phyloP scores from a whole-genome alignment of 2,113 vertebrate genomes.

The Lasiurus borealis region DNA sequence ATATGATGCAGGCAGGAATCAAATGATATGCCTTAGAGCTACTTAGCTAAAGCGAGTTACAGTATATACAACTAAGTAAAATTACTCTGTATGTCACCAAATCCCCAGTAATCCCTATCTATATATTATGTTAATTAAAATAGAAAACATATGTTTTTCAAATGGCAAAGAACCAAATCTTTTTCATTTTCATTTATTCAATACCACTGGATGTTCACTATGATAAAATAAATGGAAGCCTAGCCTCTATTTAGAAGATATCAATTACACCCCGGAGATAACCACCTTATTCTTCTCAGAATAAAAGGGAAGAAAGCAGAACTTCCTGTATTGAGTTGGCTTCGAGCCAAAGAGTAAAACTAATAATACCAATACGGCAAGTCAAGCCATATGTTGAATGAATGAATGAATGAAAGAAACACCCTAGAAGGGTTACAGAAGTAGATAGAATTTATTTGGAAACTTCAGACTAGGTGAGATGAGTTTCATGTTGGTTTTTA shows the following conservation, averaged over 20 bases:
- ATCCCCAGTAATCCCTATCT: not conserved
- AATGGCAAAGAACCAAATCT: not conserved
- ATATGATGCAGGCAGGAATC: not conserved
- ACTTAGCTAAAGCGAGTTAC: not conserved
- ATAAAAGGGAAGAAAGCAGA: not conserved
- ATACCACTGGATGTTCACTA: fast-evolving
- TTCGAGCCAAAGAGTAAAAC: not conserved
- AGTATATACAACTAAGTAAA: not conserved
- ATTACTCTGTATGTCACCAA: not conserved
- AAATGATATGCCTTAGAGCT: not conserved
- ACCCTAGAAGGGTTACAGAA: not conserved
- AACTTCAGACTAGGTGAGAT: not conserved
- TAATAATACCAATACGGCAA: not conserved
- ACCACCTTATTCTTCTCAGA: not conserved
- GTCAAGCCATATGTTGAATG: not conserved
- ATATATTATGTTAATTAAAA: not conserved
- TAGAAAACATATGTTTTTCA: not conserved
- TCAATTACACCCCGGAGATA: not conserved
- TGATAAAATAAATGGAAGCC: not conserved
- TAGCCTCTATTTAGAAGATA: not conserved
- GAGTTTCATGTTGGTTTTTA: not conserved
- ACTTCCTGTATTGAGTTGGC: not conserved
- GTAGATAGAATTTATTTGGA: not conserved
- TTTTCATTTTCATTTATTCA: not conserved
- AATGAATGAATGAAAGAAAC: not conserved